Evolutionary conservation across 1,140 invertebrate species (phyloP).

Genomic region (Wasmannia auropunctata): DNA sequence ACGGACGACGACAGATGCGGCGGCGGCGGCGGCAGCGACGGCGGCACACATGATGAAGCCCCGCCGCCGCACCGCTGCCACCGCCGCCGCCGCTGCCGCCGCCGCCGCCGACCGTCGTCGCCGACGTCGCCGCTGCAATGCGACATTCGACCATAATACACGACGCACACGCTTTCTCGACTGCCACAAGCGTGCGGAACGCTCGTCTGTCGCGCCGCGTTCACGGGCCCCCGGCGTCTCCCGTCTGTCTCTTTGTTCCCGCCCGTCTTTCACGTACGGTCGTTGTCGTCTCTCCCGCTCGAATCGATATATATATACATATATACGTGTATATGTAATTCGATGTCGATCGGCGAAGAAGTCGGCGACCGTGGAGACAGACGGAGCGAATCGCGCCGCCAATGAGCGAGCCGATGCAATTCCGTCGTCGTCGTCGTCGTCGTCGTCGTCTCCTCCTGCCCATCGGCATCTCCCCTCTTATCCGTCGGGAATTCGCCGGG

Average conservation of each 20-base stretch:
- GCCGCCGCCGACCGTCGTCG: not conserved
- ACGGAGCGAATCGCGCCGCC: slow-evolving; percentile 25
- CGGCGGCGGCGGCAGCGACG: not conserved
- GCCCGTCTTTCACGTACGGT: not conserved
- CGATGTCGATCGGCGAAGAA: slow-evolving; percentile 35
- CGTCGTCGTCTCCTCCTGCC: too few relatives aligned
- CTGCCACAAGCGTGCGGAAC: slow-evolving; percentile 18
- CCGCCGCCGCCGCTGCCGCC: not conserved
- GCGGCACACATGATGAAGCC: too few relatives aligned
- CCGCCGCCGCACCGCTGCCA: not conserved
- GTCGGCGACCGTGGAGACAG: slow-evolving; percentile 12
- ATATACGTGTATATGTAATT: not conserved
- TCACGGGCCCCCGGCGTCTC: slow-evolving; percentile 14
- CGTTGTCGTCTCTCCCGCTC: slow-evolving; percentile 25
- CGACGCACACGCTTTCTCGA: slow-evolving; percentile 30
- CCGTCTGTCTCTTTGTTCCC: slow-evolving; percentile 36
- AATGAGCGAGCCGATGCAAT: slow-evolving; percentile 38
- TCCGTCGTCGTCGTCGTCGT: not conserved
- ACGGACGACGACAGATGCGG: slow-evolving; percentile 47
- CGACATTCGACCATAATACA: slow-evolving; percentile 57
- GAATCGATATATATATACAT: slow-evolving; percentile 34
- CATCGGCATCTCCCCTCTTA: not conserved
- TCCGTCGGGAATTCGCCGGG: slow-evolving; percentile 23
- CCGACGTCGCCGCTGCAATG: slow-evolving; percentile 49
- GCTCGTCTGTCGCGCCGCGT: slow-evolving; percentile 19